Evolutionary conservation across 92 coral and sea anemone species (phyloP).

Genomic region (Diadumene lineata): DNA sequence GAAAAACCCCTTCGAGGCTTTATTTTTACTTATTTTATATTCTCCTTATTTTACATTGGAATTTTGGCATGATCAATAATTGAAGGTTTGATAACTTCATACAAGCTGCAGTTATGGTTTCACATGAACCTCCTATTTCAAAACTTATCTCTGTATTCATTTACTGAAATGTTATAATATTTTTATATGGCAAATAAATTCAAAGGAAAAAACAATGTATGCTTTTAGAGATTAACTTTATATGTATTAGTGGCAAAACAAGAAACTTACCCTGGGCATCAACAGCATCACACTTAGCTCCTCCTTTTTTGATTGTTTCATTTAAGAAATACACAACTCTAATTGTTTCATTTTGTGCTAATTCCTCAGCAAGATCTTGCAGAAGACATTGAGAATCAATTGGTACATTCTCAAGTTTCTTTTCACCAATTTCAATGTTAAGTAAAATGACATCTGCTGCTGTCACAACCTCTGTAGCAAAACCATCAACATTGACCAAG

Average conservation of each 20-base stretch:
- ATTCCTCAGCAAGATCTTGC: constrained; percentile 41
- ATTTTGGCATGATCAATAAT: too few relatives aligned
- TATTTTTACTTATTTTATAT: background rate
- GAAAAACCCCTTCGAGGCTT: background rate
- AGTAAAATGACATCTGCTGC: constrained; percentile 35
- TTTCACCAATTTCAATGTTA: constrained; percentile 52
- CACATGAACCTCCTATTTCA: too few relatives aligned
- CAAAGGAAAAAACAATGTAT: too few relatives aligned
- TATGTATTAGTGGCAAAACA: too few relatives aligned
- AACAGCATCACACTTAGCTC: constrained; percentile 35
- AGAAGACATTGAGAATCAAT: constrained; percentile 36
- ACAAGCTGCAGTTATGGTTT: too few relatives aligned
- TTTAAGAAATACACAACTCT: constrained; percentile 62
- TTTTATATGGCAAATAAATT: too few relatives aligned
- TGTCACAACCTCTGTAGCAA: background rate
- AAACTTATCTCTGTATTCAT: too few relatives aligned
- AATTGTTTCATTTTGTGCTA: constrained; percentile 58
- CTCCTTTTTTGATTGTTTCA: constrained; percentile 51
- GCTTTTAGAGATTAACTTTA: too few relatives aligned
- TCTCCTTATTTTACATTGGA: background rate
- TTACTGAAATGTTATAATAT: too few relatives aligned
- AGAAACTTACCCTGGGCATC: constrained; percentile 49
- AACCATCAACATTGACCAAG: background rate
- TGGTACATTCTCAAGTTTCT: constrained; percentile 53
- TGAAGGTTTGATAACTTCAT: too few relatives aligned